These are phyloP conservation scores for Hystrix cristata DNA, from an alignment of 2,113 vertebrate species.

Conservation along the genomic window DNA sequence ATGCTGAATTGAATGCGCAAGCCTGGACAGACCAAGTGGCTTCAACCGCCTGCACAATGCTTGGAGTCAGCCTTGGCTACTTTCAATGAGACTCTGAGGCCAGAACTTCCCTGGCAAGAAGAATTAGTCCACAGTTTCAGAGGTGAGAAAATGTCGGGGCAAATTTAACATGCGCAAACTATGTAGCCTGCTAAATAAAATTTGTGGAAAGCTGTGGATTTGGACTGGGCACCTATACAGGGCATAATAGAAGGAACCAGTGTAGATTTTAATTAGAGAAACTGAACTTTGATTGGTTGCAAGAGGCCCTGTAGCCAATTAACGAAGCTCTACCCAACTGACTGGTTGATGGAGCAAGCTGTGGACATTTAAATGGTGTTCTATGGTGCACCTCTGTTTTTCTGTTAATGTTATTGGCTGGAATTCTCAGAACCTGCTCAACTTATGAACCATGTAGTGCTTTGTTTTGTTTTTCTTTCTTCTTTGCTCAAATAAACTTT, in stretches of 20 bases:
- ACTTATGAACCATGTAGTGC: not conserved
- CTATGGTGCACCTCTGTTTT: not conserved
- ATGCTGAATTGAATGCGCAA: not conserved
- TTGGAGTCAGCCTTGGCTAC: not conserved
- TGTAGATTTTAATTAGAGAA: not conserved
- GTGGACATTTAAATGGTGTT: not conserved
- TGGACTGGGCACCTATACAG: not conserved
- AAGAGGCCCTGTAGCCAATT: not conserved
- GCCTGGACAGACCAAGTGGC: not conserved
- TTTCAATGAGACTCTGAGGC: not conserved
- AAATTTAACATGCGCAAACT: not conserved
- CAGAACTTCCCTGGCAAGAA: not conserved
- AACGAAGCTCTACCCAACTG: not conserved
- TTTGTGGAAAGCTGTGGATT: not conserved
- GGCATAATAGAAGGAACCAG: not conserved
- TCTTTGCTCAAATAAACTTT: not conserved
- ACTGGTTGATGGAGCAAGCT: not conserved
- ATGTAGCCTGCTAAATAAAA: not conserved
- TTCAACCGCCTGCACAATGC: not conserved
- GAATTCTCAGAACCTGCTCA: not conserved
- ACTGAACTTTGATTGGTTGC: not conserved
- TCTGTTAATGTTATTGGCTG: not conserved
- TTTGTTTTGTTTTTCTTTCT: not conserved
- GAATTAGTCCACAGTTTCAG: not conserved
- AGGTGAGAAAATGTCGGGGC: not conserved